These are phyloP conservation scores for cattle (Bos taurus) DNA, from an alignment of 2,113 vertebrate species.

Conservation along the genomic window DNA sequence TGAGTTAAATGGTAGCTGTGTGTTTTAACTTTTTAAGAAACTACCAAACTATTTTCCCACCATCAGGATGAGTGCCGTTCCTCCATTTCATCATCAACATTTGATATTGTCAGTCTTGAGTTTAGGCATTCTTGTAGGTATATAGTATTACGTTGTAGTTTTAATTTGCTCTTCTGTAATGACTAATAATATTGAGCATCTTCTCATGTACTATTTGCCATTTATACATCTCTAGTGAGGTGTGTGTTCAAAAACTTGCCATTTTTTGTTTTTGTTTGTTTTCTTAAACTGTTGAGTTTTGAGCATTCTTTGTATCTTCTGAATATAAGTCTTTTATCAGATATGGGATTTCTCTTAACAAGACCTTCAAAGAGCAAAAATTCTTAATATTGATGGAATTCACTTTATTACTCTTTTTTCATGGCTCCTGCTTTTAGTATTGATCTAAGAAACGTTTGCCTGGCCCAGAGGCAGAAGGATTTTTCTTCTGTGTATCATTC, in stretches of 20 bases:
- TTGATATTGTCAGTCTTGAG: not conserved
- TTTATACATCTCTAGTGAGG: not conserved
- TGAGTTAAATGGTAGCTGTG: not conserved
- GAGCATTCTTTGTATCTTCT: not conserved
- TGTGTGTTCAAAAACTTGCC: not conserved
- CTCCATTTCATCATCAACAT: not conserved
- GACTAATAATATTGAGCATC: not conserved
- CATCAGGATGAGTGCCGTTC: not conserved
- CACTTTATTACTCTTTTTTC: not conserved
- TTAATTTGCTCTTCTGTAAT: not conserved
- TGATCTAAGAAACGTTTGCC: not conserved
- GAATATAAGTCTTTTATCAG: not conserved
- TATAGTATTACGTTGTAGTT: not conserved
- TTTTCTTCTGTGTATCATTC: not conserved
- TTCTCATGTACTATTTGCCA: not conserved
- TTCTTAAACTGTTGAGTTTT: not conserved
- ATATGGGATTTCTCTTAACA: not conserved
- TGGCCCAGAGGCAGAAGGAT: not conserved
- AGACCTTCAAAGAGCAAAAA: not conserved
- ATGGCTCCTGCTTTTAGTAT: not conserved
- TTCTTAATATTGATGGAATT: not conserved
- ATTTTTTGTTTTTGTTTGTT: not conserved
- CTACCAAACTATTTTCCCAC: not conserved
- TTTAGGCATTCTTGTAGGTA: not conserved
- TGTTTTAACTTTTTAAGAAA: not conserved